Percentiles rank a stretch among this genome's conserved stretches.
Conservation (phyloP, 2,888 invertebrate genomes). For the Hetaerina titia region DNA sequence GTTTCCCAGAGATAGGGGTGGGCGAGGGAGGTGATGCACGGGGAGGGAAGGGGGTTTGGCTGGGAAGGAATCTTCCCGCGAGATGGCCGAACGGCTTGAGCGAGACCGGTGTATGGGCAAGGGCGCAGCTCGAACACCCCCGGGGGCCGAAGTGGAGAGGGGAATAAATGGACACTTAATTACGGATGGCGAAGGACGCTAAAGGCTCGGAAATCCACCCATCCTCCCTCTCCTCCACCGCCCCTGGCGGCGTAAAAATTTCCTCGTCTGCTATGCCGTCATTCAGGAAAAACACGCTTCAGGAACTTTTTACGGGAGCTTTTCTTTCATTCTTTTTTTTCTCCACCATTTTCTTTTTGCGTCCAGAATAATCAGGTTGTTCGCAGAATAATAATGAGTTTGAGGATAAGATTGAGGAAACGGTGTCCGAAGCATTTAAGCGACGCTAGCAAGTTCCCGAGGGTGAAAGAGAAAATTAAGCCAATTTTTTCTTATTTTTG, state of each 20-base stretch:
- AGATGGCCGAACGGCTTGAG: not conserved
- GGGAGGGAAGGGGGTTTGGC: not conserved
- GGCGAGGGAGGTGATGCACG: not conserved
- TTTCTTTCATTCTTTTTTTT: not conserved
- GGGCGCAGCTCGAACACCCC: not conserved
- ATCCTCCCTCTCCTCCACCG: no score
- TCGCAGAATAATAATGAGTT: slow-evolving; percentile 20
- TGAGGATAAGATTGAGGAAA: not conserved
- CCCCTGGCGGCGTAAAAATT: not conserved
- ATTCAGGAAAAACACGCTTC: slow-evolving; percentile 3
- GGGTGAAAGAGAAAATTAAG: not conserved
- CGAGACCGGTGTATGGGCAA: not conserved
- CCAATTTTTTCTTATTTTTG: not conserved
- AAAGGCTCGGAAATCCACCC: not conserved
- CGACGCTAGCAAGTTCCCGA: not conserved
- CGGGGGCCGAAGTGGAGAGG: no score
- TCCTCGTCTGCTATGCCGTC: slow-evolving; percentile 16
- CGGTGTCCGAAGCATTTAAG: not conserved
- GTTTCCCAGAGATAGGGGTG: not conserved
- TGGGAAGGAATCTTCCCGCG: not conserved
- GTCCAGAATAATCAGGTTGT: not conserved
- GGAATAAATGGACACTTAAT: not conserved
- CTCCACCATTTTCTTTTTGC: not conserved
- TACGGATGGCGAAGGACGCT: not conserved
- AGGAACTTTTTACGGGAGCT: not conserved